A percentile compares a stretch with the other conserved stretches of the same genome.
Conservation (phyloP, 2,113 vertebrate genomes). For the Taxidea taxus region DNA sequence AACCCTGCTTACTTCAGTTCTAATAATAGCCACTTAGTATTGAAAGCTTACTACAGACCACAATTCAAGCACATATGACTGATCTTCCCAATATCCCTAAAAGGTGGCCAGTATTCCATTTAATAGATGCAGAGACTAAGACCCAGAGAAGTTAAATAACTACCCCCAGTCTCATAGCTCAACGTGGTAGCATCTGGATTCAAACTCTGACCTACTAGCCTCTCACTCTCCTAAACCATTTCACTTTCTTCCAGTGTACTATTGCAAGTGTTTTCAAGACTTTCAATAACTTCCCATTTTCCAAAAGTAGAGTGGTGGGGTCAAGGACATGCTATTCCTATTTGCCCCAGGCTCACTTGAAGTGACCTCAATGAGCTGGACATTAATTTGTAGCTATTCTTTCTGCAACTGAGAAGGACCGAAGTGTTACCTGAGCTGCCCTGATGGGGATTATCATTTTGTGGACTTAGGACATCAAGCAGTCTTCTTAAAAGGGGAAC, state of each 20-base stretch:
- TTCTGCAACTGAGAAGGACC: neutral
- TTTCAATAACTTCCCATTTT: neutral
- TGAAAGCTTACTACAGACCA: neutral
- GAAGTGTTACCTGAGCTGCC: neutral
- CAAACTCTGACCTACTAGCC: neutral
- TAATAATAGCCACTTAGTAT: conserved; percentile 35
- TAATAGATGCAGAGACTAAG: neutral
- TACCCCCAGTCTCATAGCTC: accelerated
- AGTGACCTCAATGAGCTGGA: neutral
- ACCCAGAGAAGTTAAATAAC: neutral
- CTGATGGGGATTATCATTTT: neutral
- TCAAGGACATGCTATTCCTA: neutral
- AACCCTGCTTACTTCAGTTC: conserved; percentile 47
- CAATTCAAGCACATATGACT: neutral
- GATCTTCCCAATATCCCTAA: neutral
- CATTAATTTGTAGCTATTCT: neutral
- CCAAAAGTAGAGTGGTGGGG: neutral
- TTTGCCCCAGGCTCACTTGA: neutral
- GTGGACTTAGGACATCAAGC: neutral
- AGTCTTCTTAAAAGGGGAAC: neutral
- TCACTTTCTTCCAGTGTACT: neutral
- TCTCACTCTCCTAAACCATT: neutral
- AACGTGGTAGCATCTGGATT: neutral
- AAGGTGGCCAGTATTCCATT: neutral
- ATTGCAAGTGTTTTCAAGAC: neutral